phyloP scores from a whole-genome alignment of 2,888 invertebrate species.

The Leucophenga montana region DNA sequence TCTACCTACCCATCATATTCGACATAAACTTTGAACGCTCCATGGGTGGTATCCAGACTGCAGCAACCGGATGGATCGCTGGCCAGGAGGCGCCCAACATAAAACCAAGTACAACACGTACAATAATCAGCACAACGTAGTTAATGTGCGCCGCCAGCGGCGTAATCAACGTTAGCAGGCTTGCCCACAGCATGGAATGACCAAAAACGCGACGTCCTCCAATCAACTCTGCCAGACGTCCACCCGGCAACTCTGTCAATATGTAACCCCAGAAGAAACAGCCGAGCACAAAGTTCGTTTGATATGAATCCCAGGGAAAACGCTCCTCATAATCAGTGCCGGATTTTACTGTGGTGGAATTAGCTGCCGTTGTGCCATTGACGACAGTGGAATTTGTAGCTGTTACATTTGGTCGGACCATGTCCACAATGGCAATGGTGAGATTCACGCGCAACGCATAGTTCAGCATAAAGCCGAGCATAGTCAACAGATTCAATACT shows the following conservation, averaged over 20 bases:
- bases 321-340: constrained; percentile 69
- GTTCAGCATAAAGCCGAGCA: constrained; percentile 91
- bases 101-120: constrained; percentile 84
- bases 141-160: constrained; percentile 83
- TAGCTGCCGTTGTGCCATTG: constrained; percentile 28
- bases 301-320: constrained; percentile 85
- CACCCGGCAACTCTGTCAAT: constrained; percentile 90
- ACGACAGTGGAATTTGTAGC: not conserved
- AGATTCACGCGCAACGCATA: constrained; percentile 90
- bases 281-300: constrained; percentile 86
- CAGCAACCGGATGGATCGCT: constrained; percentile 92
- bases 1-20: constrained; percentile 87
- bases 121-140: constrained; percentile 80
- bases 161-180: constrained; percentile 85
- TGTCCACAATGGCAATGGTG: constrained; percentile 89
- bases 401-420: constrained; percentile 75
- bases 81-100: constrained; percentile 92
- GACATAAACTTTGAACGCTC: constrained; percentile 95
- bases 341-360: constrained; percentile 35
- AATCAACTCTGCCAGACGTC: constrained; percentile 86
- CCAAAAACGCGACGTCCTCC: constrained; percentile 90
- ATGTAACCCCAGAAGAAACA: constrained; percentile 96
- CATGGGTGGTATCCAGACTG: constrained; percentile 94
- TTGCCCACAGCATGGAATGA: constrained; percentile 87
- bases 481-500: constrained; percentile 87